Evolutionary conservation across 1,140 invertebrate genomes (phyloP).

Genomic region (Ladona fulva): DNA sequence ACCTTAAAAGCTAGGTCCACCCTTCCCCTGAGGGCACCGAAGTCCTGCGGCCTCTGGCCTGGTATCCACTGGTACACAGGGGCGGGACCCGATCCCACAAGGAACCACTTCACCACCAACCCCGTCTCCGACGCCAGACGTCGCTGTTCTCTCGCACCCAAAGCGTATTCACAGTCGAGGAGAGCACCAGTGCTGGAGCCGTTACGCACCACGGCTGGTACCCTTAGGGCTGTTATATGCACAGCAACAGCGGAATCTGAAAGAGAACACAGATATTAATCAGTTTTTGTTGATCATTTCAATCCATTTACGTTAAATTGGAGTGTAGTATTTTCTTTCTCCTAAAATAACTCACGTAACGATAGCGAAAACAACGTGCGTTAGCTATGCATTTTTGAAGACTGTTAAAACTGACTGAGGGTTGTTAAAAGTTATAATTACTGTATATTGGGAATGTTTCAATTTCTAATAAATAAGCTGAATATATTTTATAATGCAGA

Average conservation of each 20-base stretch:
- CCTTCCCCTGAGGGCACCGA: constrained; percentile 50
- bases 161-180: constrained; percentile 65
- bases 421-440: too few relatives aligned
- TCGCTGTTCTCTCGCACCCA: constrained; percentile 38
- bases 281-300: too few relatives aligned
- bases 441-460: too few relatives aligned
- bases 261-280: not conserved
- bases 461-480: too few relatives aligned
- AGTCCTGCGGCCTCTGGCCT: constrained; percentile 45
- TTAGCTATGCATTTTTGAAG: too few relatives aligned
- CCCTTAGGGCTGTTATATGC: constrained; percentile 54
- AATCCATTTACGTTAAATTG: too few relatives aligned
- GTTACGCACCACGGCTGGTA: constrained; percentile 54
- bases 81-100: constrained; percentile 50
- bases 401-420: too few relatives aligned
- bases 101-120: constrained; percentile 72
- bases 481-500: too few relatives aligned
- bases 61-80: constrained; percentile 76
- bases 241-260: constrained; percentile 28
- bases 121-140: constrained; percentile 33
- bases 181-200: constrained; percentile 53
- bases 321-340: too few relatives aligned
- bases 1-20: constrained; percentile 48
- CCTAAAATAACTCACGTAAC: too few relatives aligned
- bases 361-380: too few relatives aligned